Base-by-base conservation (phyloP, 2,113 vertebrate genomes). In the Labeo catla region DNA sequence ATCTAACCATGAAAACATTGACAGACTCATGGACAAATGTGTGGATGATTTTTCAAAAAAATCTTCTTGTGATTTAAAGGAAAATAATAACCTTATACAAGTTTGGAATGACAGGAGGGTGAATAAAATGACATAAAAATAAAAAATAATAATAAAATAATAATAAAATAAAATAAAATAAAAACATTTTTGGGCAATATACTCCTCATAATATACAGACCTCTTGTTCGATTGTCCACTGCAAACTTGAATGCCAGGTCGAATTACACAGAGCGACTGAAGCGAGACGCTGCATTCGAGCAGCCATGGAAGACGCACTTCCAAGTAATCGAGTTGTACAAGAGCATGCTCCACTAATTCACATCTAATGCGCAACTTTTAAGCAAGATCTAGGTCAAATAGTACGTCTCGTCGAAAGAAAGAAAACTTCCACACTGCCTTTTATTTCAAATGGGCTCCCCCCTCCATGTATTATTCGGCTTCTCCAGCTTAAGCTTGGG, bases 281-380 rank as follows among this genome's bases (percentile, higher is more conserved):
- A 52, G 13, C 23, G 74, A 76, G 49, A 76, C 49, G n/a, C 49
- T 2, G 3, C 74, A 52, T 34, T 76, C 8, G 12, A 76, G 74
- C 74, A 76, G 74, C 74, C 74, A 76, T 77, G 49, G 23, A 77
- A 54, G 49, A 77, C 2, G 49, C 23, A 3, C 86, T 89, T 57
- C 85, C 78, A 28, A 78, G 34, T 91, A 89, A 92, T 91, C 23
- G 43, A 89, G 90, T 77, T 84, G 88, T 90, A 88, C 85, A 73
- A 45, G 4, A 79, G 81, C 92, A 65, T 6, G 77, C 76, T 68
- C 66, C 16, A 50, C 66, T 92, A 88, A 87, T 89, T 43, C 76
- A 77, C n/a, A 72, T 89, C 89, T 90, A 88, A 90, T 88, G 85
- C 76, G 85, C 81, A 90, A 89, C 52, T 87, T 78, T 77, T 61